Conservation (phyloP, 2,797 vertebrate species). For the Alca torda region DNA sequence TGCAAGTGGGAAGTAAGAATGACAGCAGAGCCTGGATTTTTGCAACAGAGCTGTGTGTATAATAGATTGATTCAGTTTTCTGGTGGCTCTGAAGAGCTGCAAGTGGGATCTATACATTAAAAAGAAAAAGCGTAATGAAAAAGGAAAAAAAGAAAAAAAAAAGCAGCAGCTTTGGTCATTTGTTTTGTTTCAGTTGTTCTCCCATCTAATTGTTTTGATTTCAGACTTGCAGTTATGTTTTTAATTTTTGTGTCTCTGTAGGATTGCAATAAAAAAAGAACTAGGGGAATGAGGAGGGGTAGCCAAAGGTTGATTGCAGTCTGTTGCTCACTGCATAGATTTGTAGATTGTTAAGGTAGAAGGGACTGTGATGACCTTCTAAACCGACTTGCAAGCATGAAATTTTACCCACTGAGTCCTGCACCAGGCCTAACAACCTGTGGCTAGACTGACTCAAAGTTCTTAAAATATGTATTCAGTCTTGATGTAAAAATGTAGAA, state of each 20-base stretch:
- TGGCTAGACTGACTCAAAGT: neutral
- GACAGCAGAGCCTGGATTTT: neutral
- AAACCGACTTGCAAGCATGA: neutral
- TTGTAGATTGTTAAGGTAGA: neutral
- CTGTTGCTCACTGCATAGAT: neutral
- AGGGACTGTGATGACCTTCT: neutral
- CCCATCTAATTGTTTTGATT: neutral
- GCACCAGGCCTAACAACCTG: neutral
- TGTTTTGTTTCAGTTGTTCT: neutral
- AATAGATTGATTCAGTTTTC: neutral
- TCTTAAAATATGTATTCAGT: neutral
- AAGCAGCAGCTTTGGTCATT: neutral
- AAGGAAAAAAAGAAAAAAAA: too few species aligned
- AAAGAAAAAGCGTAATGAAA: neutral
- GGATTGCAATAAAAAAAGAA: neutral
- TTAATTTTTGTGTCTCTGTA: neutral
- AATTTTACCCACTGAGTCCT: neutral
- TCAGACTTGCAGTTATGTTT: neutral
- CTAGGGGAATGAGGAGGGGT: neutral
- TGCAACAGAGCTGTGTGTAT: neutral
- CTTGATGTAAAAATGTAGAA: neutral
- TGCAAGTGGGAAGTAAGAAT: neutral
- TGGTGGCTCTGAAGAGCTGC: neutral
- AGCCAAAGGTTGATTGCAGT: neutral
- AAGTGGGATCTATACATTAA: neutral